Base-by-base conservation (phyloP, 2,888 invertebrate species). In the Caenorhabditis japonica region DNA sequence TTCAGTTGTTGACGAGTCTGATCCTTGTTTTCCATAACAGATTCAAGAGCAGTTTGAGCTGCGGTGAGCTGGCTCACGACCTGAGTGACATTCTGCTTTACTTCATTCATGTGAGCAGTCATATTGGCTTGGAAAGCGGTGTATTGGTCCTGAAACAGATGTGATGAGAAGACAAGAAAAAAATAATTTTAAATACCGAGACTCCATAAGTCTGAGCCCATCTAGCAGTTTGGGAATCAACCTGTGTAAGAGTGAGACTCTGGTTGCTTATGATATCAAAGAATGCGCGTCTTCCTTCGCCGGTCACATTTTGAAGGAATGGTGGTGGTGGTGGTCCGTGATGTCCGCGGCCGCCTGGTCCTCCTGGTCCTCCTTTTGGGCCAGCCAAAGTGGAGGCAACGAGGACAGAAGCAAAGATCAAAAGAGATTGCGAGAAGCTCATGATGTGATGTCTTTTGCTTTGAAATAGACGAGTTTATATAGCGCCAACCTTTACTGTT, bases 171-270 rank as follows among this genome's bases (percentile, higher is more conserved):
- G n/a, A n/a, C n/a, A n/a, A n/a, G n/a, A n/a, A n/a, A n/a, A n/a
- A n/a, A n/a, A n/a, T n/a, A n/a, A n/a, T n/a, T n/a, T n/a, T n/a
- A n/a, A n/a, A n/a, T n/a, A 77, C 77, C 19, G 71, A 61, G 5
- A 77, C 70, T 62, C 73, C 75, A 41, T 69, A 72, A 8, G 75
- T 78, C 47, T 56, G 51, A 25, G 77, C 77, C 77, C 77, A 78
- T 4, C 47, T 47, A 13, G 70, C 34, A 23, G 72, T 56, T 34
- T 75, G 64, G 4, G 47, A 21, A 4, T 78, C 75, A 47, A 72
- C 66, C n/a, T 69, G 53, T 19, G 70, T 46, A 25, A 75, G 58
- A 8, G 75, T 78, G 61, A 71, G 46, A 33, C 73, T 78, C 25
- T 58, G 52, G 44, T 76, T 78, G 13, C 60, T 51, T 27, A 71